Conservation (phyloP, 2,113 vertebrate genomes). For the Dasyurus viverrinus region DNA sequence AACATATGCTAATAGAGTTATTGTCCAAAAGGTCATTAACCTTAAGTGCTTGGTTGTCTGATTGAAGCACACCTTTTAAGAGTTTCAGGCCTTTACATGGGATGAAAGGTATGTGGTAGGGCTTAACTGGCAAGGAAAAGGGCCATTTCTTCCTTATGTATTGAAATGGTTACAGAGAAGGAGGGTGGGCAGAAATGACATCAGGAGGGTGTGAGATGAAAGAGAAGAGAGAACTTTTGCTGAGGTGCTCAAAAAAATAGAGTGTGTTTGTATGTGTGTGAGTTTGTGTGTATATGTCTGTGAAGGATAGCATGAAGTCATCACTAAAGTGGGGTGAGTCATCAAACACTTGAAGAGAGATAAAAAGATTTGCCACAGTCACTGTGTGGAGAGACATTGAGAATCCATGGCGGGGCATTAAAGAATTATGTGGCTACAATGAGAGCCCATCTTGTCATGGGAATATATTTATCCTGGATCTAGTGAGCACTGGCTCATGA, state of each 20-base stretch:
- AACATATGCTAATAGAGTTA: too few species aligned
- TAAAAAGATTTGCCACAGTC: not conserved
- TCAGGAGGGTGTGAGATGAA: not conserved
- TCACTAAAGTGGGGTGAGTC: not conserved
- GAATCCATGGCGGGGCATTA: not conserved
- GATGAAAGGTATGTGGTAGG: not conserved
- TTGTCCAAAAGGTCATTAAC: too few species aligned
- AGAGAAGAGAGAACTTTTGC: not conserved
- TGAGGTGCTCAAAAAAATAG: not conserved
- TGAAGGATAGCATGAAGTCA: not conserved
- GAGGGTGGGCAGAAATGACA: not conserved
- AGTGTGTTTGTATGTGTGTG: not conserved
- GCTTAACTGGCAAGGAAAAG: not conserved
- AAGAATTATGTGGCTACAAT: not conserved
- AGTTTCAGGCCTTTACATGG: too few species aligned
- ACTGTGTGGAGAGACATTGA: not conserved
- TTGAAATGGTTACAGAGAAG: not conserved
- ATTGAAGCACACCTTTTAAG: too few species aligned
- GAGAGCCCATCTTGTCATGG: not conserved
- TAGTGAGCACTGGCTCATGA: not conserved
- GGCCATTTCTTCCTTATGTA: not conserved
- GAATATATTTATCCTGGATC: not conserved
- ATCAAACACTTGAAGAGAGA: not conserved
- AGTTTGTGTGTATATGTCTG: not conserved
- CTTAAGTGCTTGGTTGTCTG: too few species aligned